Evolutionary conservation across 1,140 invertebrate species (phyloP).

Genomic region (Coelopa frigida): DNA sequence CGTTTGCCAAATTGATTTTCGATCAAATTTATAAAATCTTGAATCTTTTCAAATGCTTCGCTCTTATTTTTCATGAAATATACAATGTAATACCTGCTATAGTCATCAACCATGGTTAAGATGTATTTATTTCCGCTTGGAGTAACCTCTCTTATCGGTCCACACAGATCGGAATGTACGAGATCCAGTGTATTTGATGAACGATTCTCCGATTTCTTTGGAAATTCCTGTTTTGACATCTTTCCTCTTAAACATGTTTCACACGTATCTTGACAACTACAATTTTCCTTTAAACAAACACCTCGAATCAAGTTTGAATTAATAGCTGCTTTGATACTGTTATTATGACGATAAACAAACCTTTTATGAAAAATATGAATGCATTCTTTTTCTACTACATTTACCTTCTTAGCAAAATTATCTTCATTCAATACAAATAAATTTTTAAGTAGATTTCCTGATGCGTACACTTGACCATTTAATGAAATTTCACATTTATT

Average conservation of each 20-base stretch:
- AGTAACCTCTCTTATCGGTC: too few species aligned
- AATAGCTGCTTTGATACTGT: neutral
- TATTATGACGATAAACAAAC: constrained; percentile 4
- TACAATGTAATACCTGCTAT: constrained; percentile 19
- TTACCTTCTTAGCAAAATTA: neutral
- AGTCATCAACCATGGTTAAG: constrained; percentile 28
- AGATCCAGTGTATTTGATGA: too few species aligned
- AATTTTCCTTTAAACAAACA: constrained; percentile 1
- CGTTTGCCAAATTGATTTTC: constrained; percentile 18
- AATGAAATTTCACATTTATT: neutral
- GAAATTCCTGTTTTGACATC: neutral
- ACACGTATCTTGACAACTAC: neutral
- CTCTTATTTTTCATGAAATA: constrained; percentile 31
- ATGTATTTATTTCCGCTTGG: constrained; percentile 23
- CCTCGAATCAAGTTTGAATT: neutral
- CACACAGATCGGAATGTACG: too few species aligned
- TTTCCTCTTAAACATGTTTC: constrained; percentile 5
- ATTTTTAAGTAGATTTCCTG: neutral
- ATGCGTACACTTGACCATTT: too few species aligned
- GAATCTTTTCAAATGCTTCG: constrained; percentile 20
- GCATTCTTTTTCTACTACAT: neutral
- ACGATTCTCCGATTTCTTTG: too few species aligned
- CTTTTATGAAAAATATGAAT: constrained; percentile 2
- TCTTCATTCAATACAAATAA: neutral
- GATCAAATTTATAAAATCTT: constrained; percentile 5